These are phyloP conservation scores for Panagrolaimus sp. DNA, from an alignment of 1,140 invertebrate genomes.

Conservation along the genomic window DNA sequence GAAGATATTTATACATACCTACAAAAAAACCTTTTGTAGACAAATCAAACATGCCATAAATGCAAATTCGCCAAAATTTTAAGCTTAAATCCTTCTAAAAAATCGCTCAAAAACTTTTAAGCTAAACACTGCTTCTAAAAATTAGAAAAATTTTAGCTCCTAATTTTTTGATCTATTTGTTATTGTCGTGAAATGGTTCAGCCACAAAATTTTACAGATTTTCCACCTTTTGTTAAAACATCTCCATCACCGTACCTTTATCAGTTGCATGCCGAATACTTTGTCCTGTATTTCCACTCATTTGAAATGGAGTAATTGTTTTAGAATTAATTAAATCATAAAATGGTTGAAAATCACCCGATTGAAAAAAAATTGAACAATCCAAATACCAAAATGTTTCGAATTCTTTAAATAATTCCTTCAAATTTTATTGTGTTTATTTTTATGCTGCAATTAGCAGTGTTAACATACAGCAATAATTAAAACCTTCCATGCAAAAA, in stretches of 20 bases:
- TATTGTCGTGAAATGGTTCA: too few species aligned
- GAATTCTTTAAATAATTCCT: slow-evolving; percentile 13
- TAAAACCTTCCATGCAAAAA: slow-evolving; percentile 3
- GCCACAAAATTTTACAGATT: too few species aligned
- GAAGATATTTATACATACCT: slow-evolving; percentile 18
- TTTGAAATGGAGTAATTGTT: neutral
- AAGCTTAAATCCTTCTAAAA: too few species aligned
- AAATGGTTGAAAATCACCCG: neutral
- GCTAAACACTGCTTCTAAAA: too few species aligned
- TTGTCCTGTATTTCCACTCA: neutral
- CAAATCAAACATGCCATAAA: too few species aligned
- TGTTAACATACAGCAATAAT: neutral
- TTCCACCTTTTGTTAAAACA: too few species aligned
- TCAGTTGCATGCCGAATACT: slow-evolving; percentile 5
- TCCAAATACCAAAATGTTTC: slow-evolving; percentile 8
- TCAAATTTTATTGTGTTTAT: neutral
- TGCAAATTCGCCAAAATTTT: too few species aligned
- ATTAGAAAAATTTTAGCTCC: too few species aligned
- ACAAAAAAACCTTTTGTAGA: neutral
- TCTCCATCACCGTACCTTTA: neutral
- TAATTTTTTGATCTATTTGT: too few species aligned
- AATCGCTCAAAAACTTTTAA: too few species aligned
- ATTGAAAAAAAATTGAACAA: slow-evolving; percentile 14
- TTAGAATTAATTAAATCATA: neutral
- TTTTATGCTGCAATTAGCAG: neutral